Base-by-base conservation (phyloP, 2,113 vertebrate species). In the Caranx ignobilis region DNA sequence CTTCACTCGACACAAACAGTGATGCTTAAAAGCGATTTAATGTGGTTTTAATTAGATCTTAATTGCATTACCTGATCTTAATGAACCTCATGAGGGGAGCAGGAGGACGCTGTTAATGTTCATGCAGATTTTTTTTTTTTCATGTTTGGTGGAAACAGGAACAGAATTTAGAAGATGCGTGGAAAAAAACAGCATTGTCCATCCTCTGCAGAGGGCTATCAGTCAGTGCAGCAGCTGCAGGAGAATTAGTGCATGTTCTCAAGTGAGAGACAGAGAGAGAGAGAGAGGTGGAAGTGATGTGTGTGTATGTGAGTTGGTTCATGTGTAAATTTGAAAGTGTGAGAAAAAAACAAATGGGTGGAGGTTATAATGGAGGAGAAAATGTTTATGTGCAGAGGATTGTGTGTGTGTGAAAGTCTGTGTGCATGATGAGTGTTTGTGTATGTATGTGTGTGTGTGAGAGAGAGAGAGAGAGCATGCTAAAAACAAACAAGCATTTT, bases 31-130 rank as follows among this genome's bases (percentile, higher is more conserved):
- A 74, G 80, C 69, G 64, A 73, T 74, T 67, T 85, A 91, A 89
- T 89, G 86, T 82, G 82, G 4, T 86, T 90, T 89, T 91, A 90
- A 91, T 91, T 90, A 60, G 86, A 56, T 87, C 84, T 92, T 91
- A 89, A 92, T 89, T 84, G 85, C 87, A 71, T 91, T 88, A 92
- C 91, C 91, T 92, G 89, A 91, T 92, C 76, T 79, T 88, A 87
- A 85, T 61, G 61, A 85, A 87, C 59, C 87, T 88, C 64, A 2
- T 62, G 79, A 79, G 71, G 75, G 78, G 77, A n/a, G 70, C 76
- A 6, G 62, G 43, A 56, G 13, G 71, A 48, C 26, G 65, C 26
- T 35, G 61, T 57, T 57, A 39, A 56, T 62, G 62, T 59, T 75
- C 34, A 4, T 62, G 41, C 48, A 64, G 66, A 64, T 43, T 5